A percentile compares a stretch with the other conserved stretches of the same genome.
phyloP scores from a whole-genome alignment of 1,140 invertebrate species.

The Bombus vancouverensis region DNA sequence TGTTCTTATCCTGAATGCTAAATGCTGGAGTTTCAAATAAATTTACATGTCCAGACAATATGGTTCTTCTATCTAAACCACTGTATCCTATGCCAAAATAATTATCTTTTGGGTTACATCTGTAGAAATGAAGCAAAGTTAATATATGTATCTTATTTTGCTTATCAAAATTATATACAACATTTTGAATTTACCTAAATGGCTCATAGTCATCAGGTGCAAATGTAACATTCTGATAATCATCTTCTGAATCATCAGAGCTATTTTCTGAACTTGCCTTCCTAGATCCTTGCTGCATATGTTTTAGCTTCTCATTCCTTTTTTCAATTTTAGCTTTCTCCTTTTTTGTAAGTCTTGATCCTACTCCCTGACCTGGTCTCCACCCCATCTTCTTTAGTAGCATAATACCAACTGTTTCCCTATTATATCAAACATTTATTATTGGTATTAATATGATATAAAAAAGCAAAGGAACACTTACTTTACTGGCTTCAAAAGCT shows the following conservation, averaged over 20 bases:
- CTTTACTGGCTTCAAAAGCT: conserved; percentile 90
- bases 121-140: conserved; percentile 35
- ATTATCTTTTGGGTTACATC: conserved; percentile 90
- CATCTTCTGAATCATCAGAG: conserved; percentile 84
- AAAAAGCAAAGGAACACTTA: conserved; percentile 70
- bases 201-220: conserved; percentile 93
- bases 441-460: neutral
- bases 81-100: conserved; percentile 94
- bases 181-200: conserved; percentile 75
- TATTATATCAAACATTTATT: conserved; percentile 72
- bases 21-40: conserved; percentile 80
- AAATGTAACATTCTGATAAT: conserved; percentile 86
- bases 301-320: conserved; percentile 81
- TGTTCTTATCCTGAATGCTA: conserved; percentile 83
- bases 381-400: conserved; percentile 95
- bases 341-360: conserved; percentile 86
- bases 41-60: conserved; percentile 83
- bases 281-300: conserved; percentile 83
- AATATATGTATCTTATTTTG: neutral
- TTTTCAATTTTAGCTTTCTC: conserved; percentile 83
- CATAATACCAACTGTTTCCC: conserved; percentile 93
- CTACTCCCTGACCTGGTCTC: conserved; percentile 95
- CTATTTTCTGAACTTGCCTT: conserved; percentile 76
- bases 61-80: conserved; percentile 87
- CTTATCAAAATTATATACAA: neutral